A percentile compares a stretch with the other conserved stretches of the same genome.
These are phyloP conservation scores for Branchellion lobata DNA, from an alignment of 2,888 invertebrate species.

Conservation along the genomic window DNA sequence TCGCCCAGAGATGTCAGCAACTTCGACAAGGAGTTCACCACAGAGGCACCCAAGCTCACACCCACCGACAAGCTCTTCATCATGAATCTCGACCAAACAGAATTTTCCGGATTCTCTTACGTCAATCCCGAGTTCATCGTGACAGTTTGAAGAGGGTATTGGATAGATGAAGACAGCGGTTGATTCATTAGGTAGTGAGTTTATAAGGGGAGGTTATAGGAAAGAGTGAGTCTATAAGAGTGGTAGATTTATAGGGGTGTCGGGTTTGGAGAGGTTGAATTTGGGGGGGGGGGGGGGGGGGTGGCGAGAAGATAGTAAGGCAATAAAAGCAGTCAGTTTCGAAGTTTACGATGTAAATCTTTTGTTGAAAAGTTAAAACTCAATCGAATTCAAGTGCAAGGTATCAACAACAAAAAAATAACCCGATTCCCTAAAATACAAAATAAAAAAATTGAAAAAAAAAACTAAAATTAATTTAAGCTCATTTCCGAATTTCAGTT, in stretches of 20 bases:
- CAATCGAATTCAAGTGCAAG: too few relatives aligned
- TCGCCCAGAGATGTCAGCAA: slow-evolving; percentile 97
- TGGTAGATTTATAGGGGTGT: not conserved
- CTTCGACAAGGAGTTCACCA: slow-evolving; percentile 98
- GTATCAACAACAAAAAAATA: too few relatives aligned
- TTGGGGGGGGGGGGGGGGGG: too few relatives aligned
- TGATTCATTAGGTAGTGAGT: not conserved
- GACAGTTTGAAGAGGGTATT: slow-evolving; percentile 70
- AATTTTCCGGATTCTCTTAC: slow-evolving; percentile 98
- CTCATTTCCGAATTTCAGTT: too few relatives aligned
- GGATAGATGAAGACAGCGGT: not conserved
- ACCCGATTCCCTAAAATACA: too few relatives aligned
- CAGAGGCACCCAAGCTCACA: slow-evolving; percentile 78
- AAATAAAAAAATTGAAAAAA: too few relatives aligned
- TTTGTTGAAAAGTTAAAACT: too few relatives aligned
- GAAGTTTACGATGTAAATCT: too few relatives aligned
- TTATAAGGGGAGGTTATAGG: not conserved
- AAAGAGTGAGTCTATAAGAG: not conserved
- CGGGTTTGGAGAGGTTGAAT: not conserved
- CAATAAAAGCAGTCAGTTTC: too few relatives aligned
- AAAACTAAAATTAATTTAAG: too few relatives aligned
- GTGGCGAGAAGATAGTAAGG: too few relatives aligned
- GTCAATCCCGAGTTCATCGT: slow-evolving; percentile 96
- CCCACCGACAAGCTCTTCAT: slow-evolving; percentile 99
- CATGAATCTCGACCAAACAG: slow-evolving; percentile 99